Base-by-base conservation (phyloP, 1,140 invertebrate species). In the Aphidius gifuensis region DNA sequence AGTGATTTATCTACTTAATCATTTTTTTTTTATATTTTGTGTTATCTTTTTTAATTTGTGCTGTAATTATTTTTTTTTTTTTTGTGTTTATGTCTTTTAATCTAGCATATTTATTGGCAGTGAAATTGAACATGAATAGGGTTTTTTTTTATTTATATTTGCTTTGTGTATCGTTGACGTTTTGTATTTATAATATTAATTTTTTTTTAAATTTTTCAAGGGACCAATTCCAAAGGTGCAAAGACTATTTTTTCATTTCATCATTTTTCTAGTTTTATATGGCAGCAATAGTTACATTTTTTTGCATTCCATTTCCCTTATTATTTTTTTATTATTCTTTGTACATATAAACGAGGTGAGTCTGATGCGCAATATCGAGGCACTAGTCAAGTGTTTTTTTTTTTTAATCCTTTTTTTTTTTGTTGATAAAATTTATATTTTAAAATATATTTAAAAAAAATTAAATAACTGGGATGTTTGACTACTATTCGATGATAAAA, bases 381-480 rank as follows among this genome's bases (percentile, higher is more conserved):
- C 77, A 80, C 77, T 81, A 77, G 71, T 81, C 75, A 74, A 72
- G 16, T 76, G 71, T 78, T 74, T 73, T 70, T 71, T 57, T 62
- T 60, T 43, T 38, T 60, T 50, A 50, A 23, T 58, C 49, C 51
- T 56, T 46, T 51, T 43, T 50, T 60, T 51, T 54, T 53, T 23
- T 44, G n/a, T n/a, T 56, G 38, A 38, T 62, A 46, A 46, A 21
- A 16, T 51, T 39, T 53, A 50, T 9, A 5, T 44, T 16, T 32
- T 32, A 32, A 32, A 32, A 32, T 32, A 55, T 46, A n/a, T 32
- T 56, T 47, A 21, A 49, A 39, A 39, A 40, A 45, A 9, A 54
- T 55, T 51, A 46, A 55, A 38, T 23, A 43, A 46, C 56, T 58
- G 53, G 53, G 64, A 65, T 53, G 58, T 60, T 60, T 65, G 58